Percentiles rank a stretch among this genome's conserved stretches.
phyloP scores from a whole-genome alignment of 2,113 vertebrate genomes.

The Muntiacus muntjak region DNA sequence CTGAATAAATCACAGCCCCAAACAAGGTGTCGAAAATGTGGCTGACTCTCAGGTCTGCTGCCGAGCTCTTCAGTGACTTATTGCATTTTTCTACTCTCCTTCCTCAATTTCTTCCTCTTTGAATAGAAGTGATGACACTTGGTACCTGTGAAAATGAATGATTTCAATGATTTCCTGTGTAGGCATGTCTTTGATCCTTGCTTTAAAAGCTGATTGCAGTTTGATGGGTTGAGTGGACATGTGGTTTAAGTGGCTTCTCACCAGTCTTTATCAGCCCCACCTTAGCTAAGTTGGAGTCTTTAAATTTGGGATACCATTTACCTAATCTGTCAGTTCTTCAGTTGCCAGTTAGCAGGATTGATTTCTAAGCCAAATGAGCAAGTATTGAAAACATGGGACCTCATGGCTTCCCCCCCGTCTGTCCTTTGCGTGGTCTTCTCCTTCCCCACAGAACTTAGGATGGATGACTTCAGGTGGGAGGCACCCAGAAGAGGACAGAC shows the following conservation, averaged over 20 bases:
- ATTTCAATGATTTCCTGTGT: neutral
- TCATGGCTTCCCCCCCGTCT: neutral
- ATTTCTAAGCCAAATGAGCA: neutral
- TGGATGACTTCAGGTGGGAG: neutral
- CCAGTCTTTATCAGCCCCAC: neutral
- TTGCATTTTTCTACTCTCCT: neutral
- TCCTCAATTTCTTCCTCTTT: conserved; percentile 38
- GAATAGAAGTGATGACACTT: neutral
- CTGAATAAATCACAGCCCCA: conserved; percentile 35
- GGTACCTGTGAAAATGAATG: conserved; percentile 17
- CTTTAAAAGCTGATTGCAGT: neutral
- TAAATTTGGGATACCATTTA: neutral
- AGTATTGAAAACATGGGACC: neutral
- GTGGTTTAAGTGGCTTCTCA: neutral
- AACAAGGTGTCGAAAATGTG: conserved; percentile 31
- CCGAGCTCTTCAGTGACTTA: neutral
- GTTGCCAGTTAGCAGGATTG: neutral
- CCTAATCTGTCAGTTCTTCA: neutral
- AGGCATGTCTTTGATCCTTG: neutral
- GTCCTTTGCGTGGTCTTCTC: neutral
- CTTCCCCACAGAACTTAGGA: neutral
- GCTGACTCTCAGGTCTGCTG: neutral
- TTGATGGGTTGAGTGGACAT: neutral
- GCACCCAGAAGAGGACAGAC: neutral
- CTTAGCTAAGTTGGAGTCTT: neutral